phyloP scores from a whole-genome alignment of 37 sponge, comb jelly and placozoan species.

The Chondrosia reniformis region DNA sequence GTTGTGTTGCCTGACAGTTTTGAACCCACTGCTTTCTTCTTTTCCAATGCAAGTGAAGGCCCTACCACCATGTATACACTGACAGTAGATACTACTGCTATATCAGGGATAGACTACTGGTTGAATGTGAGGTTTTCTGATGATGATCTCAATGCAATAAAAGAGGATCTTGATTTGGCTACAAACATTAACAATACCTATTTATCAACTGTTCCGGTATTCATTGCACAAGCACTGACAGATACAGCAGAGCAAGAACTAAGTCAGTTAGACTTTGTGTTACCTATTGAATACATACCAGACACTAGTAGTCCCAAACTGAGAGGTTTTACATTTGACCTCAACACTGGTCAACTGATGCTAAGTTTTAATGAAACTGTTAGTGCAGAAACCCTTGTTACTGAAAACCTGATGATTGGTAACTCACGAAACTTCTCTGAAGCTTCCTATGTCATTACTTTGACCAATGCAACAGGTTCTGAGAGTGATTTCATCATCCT shows the following conservation, averaged over 20 bases:
- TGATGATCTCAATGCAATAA: conserved; percentile 76
- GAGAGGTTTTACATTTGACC: conserved; percentile 43
- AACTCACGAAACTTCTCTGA: conserved; percentile 33
- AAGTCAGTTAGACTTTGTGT: conserved; percentile 22
- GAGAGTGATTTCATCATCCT: conserved; percentile 53
- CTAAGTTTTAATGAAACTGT: conserved; percentile 86
- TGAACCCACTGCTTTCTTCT: conserved; percentile 36
- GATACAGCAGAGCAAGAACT: conserved; percentile 44
- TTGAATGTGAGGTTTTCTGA: conserved; percentile 51
- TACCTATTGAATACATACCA: conserved; percentile 54
- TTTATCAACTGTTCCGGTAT: conserved; percentile 36
- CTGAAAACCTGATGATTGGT: conserved; percentile 61
- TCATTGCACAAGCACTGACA: conserved; percentile 1
- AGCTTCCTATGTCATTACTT: conserved; percentile 24
- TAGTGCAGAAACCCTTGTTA: conserved; percentile 59
- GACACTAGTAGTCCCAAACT: conserved; percentile 69
- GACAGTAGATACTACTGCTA: conserved; percentile 42
- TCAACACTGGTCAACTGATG: conserved; percentile 57
- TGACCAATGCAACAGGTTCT: conserved; percentile 70
- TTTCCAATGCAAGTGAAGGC: conserved; percentile 30
- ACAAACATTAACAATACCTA: conserved; percentile 62
- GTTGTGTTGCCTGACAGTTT: conserved; percentile 38
- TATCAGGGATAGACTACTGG: conserved; percentile 54
- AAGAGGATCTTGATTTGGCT: conserved; percentile 56
- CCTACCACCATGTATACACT: conserved; percentile 41